These are phyloP conservation scores for Cephus runcator DNA, from an alignment of 2,888 invertebrate genomes.

Conservation along the genomic window DNA sequence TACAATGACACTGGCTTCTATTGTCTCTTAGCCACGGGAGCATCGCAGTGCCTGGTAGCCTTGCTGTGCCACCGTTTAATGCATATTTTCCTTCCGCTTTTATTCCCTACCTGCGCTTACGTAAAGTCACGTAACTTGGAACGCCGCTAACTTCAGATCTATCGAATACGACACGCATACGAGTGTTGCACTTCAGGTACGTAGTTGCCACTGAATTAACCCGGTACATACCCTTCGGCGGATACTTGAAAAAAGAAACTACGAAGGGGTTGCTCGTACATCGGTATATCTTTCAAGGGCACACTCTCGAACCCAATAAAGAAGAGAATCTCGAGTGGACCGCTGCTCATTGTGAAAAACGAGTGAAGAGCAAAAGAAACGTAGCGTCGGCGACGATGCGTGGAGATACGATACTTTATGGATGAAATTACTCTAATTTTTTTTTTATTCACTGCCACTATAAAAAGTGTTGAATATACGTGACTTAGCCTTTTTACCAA, in stretches of 20 bases:
- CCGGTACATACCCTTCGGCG: background rate
- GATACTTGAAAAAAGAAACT: background rate
- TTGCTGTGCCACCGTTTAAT: background rate
- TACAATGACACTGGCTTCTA: background rate
- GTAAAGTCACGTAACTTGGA: background rate
- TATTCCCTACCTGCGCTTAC: background rate
- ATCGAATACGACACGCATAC: background rate
- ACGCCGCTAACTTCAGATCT: background rate
- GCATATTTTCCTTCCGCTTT: background rate
- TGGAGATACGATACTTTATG: background rate
- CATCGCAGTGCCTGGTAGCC: conserved; percentile 30
- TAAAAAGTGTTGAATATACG: too few species aligned
- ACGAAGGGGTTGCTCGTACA: background rate
- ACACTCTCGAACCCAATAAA: background rate
- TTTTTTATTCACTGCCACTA: background rate
- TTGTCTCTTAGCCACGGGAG: conserved; percentile 5
- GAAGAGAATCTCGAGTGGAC: background rate
- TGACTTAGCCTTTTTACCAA: too few species aligned
- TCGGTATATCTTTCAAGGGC: background rate
- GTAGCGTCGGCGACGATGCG: background rate
- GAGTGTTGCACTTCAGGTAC: background rate
- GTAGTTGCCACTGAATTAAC: background rate
- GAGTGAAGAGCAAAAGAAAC: background rate
- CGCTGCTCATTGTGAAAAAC: background rate
- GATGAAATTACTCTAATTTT: background rate